phyloP scores from a whole-genome alignment of 2,113 vertebrate genomes.

The human region GRCh38 chr2:8229501-8230000 shows the following conservation, averaged over 20 bases:
- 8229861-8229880: not conserved
- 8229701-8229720: not conserved
- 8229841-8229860: not conserved
- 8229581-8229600: not conserved
- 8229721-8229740: accelerated
- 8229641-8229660: too few species aligned
- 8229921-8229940: too few species aligned
- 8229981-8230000: too few species aligned
- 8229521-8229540: not conserved
- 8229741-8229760: not conserved
- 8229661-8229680: not conserved
- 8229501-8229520: not conserved
- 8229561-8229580: too few species aligned
- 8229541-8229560: not conserved
- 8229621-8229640: not conserved
- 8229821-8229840: too few species aligned
- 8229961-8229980: too few species aligned
- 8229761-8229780: too few species aligned
- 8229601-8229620: not conserved
- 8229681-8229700: accelerated
- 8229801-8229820: not conserved
- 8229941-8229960: too few species aligned
- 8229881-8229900: too few species aligned
- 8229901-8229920: too few species aligned
- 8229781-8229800: not conserved